Evolutionary conservation across 1,140 invertebrate species (phyloP), one percentile per base, ranked within the genome.

Genomic region (Scaptomyza hsui): DNA sequence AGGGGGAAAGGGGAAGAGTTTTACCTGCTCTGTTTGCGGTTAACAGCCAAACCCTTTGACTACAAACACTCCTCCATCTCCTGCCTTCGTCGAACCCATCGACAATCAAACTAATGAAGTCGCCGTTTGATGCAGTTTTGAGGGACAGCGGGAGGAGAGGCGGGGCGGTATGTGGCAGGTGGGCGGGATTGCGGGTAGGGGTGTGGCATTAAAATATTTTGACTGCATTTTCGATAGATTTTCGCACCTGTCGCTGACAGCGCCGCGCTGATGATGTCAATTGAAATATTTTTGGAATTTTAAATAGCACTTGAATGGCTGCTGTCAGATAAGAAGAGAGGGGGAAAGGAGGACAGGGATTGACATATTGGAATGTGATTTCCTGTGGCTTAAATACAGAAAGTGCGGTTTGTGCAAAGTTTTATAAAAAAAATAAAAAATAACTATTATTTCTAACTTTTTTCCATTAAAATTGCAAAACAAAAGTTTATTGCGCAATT

Each of bases 91-190:
- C 49, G 29, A 57, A 44, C 41, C n/a, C n/a, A n/a, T n/a, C n/a
- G n/a, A 71, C 68, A 71, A 71, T 71, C 61, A 65, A 72, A 75
- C 73, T 76, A 76, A 76, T 76, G 71, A 76, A 76, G 70, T 72
- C 57, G 26, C 53, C 37, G 35, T 32, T 18, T 35, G 13, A 16
- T 35, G 16, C 48, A 55, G 42, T 62, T 62, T 48, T 53, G 49
- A 24, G 47, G 44, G 1, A 2, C 13, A 10, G 13, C 2, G 4
- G 10, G 7, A 3, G n/a, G 6, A 5, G 1, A 15, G n/a, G 9
- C 29, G 24, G 12, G 10, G 39, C 4, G 18, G 3, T n/a, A 24
- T 3, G 32, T 26, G 44, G 26, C 13, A 35, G 12, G 32, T 19
- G 55, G n/a, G n/a, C n/a, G n/a, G n/a, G n/a, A n/a, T n/a, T n/a